phyloP scores from a whole-genome alignment of 2,797 vertebrate genomes.

The Melanitta fusca region DNA sequence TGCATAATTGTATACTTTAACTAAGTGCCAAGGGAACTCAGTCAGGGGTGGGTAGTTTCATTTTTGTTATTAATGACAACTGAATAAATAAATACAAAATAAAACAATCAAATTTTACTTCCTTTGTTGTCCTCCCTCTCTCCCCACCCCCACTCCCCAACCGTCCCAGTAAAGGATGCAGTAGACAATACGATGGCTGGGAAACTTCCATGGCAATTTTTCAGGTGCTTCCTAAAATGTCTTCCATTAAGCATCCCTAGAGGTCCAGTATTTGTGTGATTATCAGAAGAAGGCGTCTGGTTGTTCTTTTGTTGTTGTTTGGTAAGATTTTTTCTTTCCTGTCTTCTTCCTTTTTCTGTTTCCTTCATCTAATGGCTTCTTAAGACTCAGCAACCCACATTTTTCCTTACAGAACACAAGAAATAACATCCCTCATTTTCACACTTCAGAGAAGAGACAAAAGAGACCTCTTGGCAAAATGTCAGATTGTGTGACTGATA shows the following conservation, averaged over 20 bases:
- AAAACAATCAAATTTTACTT: background rate
- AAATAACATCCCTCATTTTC: slow-evolving; percentile 36
- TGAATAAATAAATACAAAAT: slow-evolving; percentile 22
- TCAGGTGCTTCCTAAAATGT: slow-evolving; percentile 53
- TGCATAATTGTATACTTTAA: slow-evolving; percentile 7
- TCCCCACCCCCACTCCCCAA: background rate
- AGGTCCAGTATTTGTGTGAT: background rate
- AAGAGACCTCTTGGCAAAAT: slow-evolving; percentile 65
- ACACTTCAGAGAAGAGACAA: slow-evolving; percentile 48
- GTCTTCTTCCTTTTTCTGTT: background rate
- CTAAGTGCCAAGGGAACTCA: background rate
- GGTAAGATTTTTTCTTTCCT: background rate
- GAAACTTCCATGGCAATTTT: slow-evolving; percentile 22
- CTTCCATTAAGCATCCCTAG: slow-evolving; percentile 30
- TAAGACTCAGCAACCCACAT: background rate
- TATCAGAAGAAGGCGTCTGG: background rate
- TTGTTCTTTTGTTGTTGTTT: background rate
- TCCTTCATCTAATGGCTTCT: slow-evolving; percentile 28
- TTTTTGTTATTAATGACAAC: slow-evolving; percentile 19
- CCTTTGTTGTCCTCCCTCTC: background rate
- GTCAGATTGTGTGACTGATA: slow-evolving; percentile 50
- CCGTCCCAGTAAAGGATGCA: background rate
- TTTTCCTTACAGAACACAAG: slow-evolving; percentile 13
- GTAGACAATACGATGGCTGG: background rate
- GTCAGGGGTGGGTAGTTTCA: background rate